These are phyloP conservation scores for Menidia menidia DNA, from an alignment of 2,797 vertebrate genomes.

Conservation along the genomic window DNA sequence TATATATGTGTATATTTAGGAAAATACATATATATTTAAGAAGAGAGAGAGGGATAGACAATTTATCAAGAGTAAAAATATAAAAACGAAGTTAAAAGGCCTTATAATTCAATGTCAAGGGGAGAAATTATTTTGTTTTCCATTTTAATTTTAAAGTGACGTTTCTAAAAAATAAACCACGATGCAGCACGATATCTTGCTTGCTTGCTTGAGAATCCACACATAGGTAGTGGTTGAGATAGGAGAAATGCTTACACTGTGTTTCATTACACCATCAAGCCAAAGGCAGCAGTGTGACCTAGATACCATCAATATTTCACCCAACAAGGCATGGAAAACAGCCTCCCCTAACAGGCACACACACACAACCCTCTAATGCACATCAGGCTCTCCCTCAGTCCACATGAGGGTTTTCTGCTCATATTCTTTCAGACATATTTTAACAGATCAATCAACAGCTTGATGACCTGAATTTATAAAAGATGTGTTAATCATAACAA, in stretches of 20 bases:
- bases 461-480: background rate
- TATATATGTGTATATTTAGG: no score
- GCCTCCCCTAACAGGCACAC: conserved; percentile 26
- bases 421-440: background rate
- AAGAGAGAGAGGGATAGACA: no score
- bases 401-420: background rate
- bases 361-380: conserved; percentile 34
- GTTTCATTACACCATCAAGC: conserved; percentile 57
- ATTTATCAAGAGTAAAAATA: no score
- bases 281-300: conserved; percentile 65
- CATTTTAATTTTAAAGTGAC: background rate
- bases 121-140: no score
- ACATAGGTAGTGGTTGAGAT: conserved; percentile 39
- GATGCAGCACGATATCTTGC: background rate
- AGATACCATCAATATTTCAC: conserved; percentile 55
- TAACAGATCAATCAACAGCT: background rate
- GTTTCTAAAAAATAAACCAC: background rate
- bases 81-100: no score
- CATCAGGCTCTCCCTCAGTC: conserved; percentile 13
- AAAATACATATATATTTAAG: no score
- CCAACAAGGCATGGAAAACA: conserved; percentile 11
- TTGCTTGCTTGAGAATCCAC: conserved; percentile 41
- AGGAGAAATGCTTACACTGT: conserved; percentile 59
- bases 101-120: no score
- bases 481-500: conserved; percentile 12